Evolutionary conservation across 1,140 invertebrate genomes (phyloP).

Genomic region (Drosophila tristis): DNA sequence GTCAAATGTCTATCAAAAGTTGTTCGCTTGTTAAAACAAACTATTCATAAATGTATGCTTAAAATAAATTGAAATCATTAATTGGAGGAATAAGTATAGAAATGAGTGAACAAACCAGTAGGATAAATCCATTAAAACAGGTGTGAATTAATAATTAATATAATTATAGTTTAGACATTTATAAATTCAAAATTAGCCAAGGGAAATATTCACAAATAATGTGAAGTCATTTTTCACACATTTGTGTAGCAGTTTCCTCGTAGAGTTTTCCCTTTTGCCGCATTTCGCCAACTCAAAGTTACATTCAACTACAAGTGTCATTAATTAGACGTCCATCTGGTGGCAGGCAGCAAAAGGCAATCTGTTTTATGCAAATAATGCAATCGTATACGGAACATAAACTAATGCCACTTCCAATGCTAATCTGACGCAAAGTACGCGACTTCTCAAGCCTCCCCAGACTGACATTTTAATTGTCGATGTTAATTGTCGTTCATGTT

Average conservation of each 20-base stretch:
- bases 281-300: conserved; percentile 6
- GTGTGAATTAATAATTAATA: conserved; percentile 18
- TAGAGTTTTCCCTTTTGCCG: conserved; percentile 1
- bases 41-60: too few relatives aligned
- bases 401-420: conserved; percentile 38
- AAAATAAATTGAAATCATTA: not conserved
- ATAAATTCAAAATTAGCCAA: conserved; percentile 11
- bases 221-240: conserved; percentile 14
- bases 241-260: not conserved
- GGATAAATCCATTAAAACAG: not conserved
- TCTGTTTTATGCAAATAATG: conserved; percentile 62
- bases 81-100: too few relatives aligned
- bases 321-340: conserved; percentile 18
- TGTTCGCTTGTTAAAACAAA: too few relatives aligned
- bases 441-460: conserved; percentile 2
- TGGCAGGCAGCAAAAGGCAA: conserved; percentile 4
- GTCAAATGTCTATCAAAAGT: too few relatives aligned
- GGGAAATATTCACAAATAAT: not conserved
- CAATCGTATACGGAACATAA: conserved; percentile 32
- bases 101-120: conserved; percentile 1
- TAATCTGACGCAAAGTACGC: conserved; percentile 50
- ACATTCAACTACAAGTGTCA: conserved; percentile 9
- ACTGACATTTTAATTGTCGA: conserved; percentile 43
- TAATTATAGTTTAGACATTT: conserved; percentile 21
- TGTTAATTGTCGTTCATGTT: conserved; percentile 48